Evolutionary conservation across 2,888 invertebrate genomes (phyloP).

Genomic region (Hedychridium roseum): DNA sequence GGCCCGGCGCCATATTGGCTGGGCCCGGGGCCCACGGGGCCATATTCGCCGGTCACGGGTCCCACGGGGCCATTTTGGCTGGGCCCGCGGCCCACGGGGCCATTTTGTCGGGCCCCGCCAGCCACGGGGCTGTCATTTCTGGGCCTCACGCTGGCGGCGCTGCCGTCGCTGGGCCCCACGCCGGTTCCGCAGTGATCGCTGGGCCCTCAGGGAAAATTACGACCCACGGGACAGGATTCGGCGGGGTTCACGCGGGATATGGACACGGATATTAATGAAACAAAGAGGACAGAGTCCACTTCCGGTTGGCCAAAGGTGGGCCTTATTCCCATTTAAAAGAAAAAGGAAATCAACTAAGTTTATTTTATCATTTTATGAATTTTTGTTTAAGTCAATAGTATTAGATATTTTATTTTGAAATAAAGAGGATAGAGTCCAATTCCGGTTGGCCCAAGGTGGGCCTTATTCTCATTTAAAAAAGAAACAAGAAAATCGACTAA

Average conservation of each 20-base stretch:
- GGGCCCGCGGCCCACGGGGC: conserved; percentile 45
- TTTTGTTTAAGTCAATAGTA: no score
- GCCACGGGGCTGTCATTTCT: conserved; percentile 53
- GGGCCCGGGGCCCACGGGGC: conserved; percentile 29
- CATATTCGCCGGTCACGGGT: conserved; percentile 36
- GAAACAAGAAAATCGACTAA: no score
- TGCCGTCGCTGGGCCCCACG: conserved; percentile 54
- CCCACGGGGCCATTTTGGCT: conserved; percentile 46
- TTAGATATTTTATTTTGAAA: no score
- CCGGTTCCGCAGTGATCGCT: conserved; percentile 56
- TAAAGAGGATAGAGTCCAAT: no score
- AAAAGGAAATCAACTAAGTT: no score
- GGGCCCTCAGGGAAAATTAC: conserved; percentile 60
- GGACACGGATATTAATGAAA: conserved; percentile 38
- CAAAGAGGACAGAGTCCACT: no score
- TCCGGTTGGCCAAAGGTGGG: no score
- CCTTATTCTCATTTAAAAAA: no score
- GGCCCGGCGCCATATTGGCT: conserved; percentile 36
- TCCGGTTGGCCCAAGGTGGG: no score
- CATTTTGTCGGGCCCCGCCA: conserved; percentile 50
- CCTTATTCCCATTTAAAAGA: no score
- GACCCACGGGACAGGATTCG: conserved; percentile 57
- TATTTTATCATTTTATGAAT: no score
- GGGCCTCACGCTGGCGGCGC: conserved; percentile 57
- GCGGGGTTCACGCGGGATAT: conserved; percentile 52